phyloP scores from a whole-genome alignment of 2,113 vertebrate species.

The Hippocampus mohnikei region DNA sequence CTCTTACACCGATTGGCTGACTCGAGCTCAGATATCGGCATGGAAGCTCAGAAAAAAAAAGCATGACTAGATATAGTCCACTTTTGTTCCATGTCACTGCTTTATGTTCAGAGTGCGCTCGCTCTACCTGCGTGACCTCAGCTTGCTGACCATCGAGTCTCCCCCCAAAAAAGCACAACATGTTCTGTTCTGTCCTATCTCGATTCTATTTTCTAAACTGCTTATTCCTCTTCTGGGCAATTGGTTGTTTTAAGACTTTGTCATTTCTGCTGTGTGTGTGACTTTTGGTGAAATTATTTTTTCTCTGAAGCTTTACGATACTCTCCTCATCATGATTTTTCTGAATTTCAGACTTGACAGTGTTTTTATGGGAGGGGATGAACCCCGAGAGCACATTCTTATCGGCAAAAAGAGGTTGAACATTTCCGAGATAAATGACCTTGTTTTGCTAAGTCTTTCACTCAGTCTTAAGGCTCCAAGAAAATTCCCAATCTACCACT shows the following conservation, averaged over 20 bases:
- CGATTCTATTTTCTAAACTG: conserved; percentile 53
- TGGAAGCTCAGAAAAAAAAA: background rate
- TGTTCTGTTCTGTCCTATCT: conserved; percentile 33
- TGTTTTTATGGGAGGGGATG: background rate
- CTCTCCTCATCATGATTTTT: background rate
- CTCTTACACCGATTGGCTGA: background rate
- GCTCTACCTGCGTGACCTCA: conserved; percentile 32
- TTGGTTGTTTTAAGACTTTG: conserved; percentile 21
- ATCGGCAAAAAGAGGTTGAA: background rate
- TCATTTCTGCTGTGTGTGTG: conserved; percentile 31
- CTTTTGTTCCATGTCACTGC: conserved; percentile 38
- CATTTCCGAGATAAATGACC: background rate
- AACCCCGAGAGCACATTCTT: background rate
- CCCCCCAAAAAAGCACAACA: conserved; percentile 36
- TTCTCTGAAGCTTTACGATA: conserved; percentile 6
- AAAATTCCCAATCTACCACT: background rate
- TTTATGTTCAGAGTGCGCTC: conserved; percentile 30
- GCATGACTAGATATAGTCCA: conserved; percentile 27
- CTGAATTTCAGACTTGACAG: background rate
- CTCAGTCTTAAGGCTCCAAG: background rate
- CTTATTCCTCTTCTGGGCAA: conserved; percentile 32
- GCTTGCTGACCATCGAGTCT: conserved; percentile 41
- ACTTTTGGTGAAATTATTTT: conserved; percentile 23
- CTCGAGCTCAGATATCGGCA: background rate
- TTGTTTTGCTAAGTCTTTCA: background rate